Percentiles rank a stretch among this genome's conserved stretches.
These are phyloP conservation scores for Glomeris marginata DNA, from an alignment of 2,888 invertebrate genomes.

Conservation along the genomic window DNA sequence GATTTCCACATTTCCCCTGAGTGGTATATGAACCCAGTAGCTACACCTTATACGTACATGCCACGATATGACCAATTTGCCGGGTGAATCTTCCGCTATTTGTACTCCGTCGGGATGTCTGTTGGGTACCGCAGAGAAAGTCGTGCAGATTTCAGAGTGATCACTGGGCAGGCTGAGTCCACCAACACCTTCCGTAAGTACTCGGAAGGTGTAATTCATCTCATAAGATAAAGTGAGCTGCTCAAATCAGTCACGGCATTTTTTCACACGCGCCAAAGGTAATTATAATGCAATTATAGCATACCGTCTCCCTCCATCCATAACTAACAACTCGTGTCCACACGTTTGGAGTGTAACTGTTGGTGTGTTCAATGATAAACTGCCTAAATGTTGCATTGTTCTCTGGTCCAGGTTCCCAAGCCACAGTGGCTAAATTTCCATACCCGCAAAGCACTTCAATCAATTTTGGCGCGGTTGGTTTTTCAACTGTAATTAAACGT, in stretches of 20 bases:
- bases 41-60: too few relatives aligned
- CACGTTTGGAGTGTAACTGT: constrained; percentile 77
- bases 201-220: constrained; percentile 91
- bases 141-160: constrained; percentile 74
- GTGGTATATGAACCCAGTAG: too few relatives aligned
- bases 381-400: constrained; percentile 86
- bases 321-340: too few relatives aligned
- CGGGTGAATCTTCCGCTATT: constrained; percentile 73
- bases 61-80: constrained; percentile 88
- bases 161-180: constrained; percentile 74
- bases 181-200: constrained; percentile 82
- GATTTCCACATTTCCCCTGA: too few relatives aligned
- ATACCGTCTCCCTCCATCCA: constrained; percentile 54
- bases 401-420: constrained; percentile 83
- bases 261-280: too few relatives aligned
- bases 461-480: constrained; percentile 72
- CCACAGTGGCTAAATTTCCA: constrained; percentile 55
- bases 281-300: constrained; percentile 57
- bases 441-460: constrained; percentile 49
- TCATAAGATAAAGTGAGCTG: constrained; percentile 61
- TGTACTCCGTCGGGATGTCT: constrained; percentile 88
- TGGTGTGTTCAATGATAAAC: constrained; percentile 83
- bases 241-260: too few relatives aligned
- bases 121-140: constrained; percentile 71
- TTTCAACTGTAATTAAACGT: too few relatives aligned